These are phyloP conservation scores for Pammene fasciana DNA, from an alignment of 2,888 invertebrate genomes.

Conservation along the genomic window DNA sequence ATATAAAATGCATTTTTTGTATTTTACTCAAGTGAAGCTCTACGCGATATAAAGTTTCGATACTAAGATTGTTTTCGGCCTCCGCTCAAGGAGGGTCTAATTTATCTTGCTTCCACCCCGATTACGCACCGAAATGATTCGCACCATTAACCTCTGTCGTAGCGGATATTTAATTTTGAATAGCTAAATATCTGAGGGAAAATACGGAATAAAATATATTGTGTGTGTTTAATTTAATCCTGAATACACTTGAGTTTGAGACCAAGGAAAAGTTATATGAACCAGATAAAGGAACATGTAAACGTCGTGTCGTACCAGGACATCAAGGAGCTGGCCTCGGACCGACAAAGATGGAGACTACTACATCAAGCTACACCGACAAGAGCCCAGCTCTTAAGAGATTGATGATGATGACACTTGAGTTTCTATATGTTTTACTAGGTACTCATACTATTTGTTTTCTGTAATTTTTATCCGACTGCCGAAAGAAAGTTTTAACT, in stretches of 20 bases:
- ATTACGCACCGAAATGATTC: slow-evolving; percentile 72
- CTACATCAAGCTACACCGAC: no score
- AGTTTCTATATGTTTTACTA: no score
- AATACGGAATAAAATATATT: slow-evolving; percentile 5
- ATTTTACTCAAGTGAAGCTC: background rate
- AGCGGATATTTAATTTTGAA: slow-evolving; percentile 56
- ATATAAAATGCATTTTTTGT: background rate
- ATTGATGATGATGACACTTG: no score
- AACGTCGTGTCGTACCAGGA: no score
- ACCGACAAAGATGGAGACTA: no score
- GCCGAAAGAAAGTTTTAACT: no score
- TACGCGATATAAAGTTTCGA: slow-evolving; percentile 4
- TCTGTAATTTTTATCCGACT: no score
- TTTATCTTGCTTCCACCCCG: slow-evolving; percentile 75
- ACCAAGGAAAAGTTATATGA: no score
- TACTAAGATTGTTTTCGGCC: slow-evolving; percentile 20
- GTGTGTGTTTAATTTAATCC: background rate
- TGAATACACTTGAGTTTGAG: background rate
- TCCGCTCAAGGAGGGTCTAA: slow-evolving; percentile 53
- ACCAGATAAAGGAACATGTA: no score
- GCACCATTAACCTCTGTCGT: slow-evolving; percentile 70
- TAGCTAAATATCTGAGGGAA: slow-evolving; percentile 29
- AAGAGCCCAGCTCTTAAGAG: no score
- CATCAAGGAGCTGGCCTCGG: no score
- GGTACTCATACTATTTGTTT: no score